Base-by-base conservation (phyloP, 2,888 invertebrate species). In the Odontothrips loti region DNA sequence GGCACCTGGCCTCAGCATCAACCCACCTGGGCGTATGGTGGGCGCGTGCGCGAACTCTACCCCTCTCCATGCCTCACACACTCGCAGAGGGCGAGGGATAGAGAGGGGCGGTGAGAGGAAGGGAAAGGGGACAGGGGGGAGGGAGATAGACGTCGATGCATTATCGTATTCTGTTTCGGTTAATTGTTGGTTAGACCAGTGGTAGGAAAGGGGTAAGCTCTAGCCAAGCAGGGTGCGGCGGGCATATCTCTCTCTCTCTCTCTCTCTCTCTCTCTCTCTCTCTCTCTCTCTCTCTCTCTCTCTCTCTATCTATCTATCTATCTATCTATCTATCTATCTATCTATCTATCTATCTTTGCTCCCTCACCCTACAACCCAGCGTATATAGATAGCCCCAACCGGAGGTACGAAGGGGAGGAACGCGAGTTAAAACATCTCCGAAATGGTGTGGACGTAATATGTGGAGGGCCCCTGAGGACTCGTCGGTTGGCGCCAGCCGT, bases 111-210 rank as follows among this genome's bases (percentile, higher is more conserved):
- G 68, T 1, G 27, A 23, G 68, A 75, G 68, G 1, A 10, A 23
- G 68, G 6, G 68, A 75, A 27, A 75, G 68, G 27, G 68, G 1
- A 8, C 9, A 27, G 27, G 68, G 27, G 68, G 27, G 68, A 27
- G 23, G 9, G 68, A 9, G 23, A 9, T 23, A 20, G 23, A 20
- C 9, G 20, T 17, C 58, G 58, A 58, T 58, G 58, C 58, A 58
- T 58, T 58, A 58, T 58, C 58, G 58, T 58, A 58, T 58, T 58
- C 58, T 58, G 58, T 58, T 58, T 58, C 58, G 58, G 58, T 58
- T 58, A 58, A 58, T 58, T 58, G 58, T 58, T 58, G 17, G 58
- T 20, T 15, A 17, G 11, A n/a, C 58, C 20, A 58, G 58, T 17
- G 58, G 20, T 15, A 58, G n/a, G 58, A 17, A n/a, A 20, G 58